Evolutionary conservation across 2,888 invertebrate species (phyloP).

Genomic region (Scaptodrosophila latifasciaeformis): DNA sequence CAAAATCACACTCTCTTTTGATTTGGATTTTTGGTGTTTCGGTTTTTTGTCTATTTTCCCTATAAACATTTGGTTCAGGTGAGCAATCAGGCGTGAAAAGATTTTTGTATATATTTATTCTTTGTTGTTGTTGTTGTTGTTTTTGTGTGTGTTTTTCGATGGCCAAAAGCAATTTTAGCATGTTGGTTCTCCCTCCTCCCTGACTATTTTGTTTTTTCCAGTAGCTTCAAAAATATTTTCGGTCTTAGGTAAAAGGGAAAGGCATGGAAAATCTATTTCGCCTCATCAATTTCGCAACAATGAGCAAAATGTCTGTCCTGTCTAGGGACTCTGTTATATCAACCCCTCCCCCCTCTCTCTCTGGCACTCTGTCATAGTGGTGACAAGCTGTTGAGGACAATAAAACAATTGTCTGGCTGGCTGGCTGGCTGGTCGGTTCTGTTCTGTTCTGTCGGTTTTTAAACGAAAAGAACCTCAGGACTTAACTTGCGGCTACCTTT

Average conservation of each 20-base stretch:
- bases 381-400: conserved; percentile 8
- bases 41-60: conserved; percentile 22
- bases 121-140: too few relatives aligned
- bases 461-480: too few relatives aligned
- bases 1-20: too few relatives aligned
- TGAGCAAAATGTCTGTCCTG: conserved; percentile 39
- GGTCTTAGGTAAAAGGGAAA: conserved; percentile 1
- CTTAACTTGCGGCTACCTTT: too few relatives aligned
- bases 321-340: neutral
- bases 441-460: too few relatives aligned
- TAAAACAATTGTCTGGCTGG: conserved; percentile 20
- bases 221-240: conserved; percentile 15
- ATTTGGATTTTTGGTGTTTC: too few relatives aligned
- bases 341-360: conserved; percentile 11
- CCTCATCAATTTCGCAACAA: conserved; percentile 67
- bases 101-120: too few relatives aligned
- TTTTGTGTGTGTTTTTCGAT: too few relatives aligned
- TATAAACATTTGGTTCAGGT: conserved; percentile 38
- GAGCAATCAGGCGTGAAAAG: conserved; percentile 65
- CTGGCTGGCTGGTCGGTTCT: neutral
- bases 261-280: conserved; percentile 45
- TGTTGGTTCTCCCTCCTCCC: too few relatives aligned
- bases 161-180: conserved; percentile 59
- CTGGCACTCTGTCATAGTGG: neutral
- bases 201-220: neutral